Evolutionary conservation across 37 sponge, comb jelly and placozoan species (phyloP), one percentile per base, ranked within the genome.

Genomic region (Ephydatia muelleri): DNA sequence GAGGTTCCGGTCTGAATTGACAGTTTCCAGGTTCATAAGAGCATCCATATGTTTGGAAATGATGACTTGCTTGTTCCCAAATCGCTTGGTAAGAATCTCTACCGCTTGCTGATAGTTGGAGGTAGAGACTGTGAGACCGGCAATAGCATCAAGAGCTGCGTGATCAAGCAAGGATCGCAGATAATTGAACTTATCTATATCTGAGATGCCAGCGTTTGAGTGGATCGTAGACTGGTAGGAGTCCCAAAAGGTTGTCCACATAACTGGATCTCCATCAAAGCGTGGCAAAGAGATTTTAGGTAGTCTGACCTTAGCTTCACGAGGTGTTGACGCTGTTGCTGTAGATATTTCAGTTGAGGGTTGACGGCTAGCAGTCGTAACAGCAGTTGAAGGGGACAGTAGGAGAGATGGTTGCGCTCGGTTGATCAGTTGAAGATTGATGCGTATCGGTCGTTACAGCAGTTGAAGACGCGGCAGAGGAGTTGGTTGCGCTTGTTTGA

Each of bases 161-260:
- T 28, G 27, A 26, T 72, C 27, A 22, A 72, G 29, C 28, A 72
- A 28, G 13, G 73, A 72, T 72, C 73, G 16, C 28, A 72, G 30
- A 28, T 72, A 28, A 28, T 22, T 72, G n/a, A 72, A 72, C 73
- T 72, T 72, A 14, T 72, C 73, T 21, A 25, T 72, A 28, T 21
- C 73, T 72, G 73, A 72, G 16, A 72, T 16, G 13, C 14, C n/a
- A 14, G 14, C 29, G 28, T 72, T 72, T 21, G 14, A 14, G 28
- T n/a, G n/a, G n/a, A n/a, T n/a, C n/a, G n/a, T n/a, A n/a, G n/a
- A n/a, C n/a, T n/a, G n/a, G n/a, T n/a, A 72, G n/a, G 27, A 26
- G 28, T 72, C 73, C 73, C 73, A 72, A 28, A 72, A 72, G 16
- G 73, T 72, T 14, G 73, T 72, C 73, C 73, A 72, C 21, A 14